These are phyloP conservation scores for Palythoa heliodiscus DNA, from an alignment of 92 coral and sea anemone species.

Conservation along the genomic window DNA sequence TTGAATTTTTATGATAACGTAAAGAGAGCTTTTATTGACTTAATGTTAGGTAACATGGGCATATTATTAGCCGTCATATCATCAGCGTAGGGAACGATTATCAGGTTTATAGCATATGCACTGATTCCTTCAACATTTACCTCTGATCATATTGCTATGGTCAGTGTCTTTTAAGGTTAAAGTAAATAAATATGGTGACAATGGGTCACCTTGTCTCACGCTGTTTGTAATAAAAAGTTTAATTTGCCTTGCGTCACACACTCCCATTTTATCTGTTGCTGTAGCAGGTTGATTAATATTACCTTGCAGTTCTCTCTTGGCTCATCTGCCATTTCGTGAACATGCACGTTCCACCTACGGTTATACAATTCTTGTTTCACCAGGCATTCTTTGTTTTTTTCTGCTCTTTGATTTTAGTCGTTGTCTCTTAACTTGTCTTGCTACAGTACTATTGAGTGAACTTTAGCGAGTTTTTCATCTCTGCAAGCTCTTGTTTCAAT, in stretches of 20 bases:
- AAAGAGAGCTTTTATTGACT: slow-evolving; percentile 13
- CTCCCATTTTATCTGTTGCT: neutral
- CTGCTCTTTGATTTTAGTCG: neutral
- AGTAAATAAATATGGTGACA: neutral
- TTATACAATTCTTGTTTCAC: neutral
- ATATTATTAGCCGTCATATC: neutral
- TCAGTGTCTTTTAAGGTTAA: neutral
- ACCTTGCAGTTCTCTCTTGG: too few species aligned
- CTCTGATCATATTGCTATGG: neutral
- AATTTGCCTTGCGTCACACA: neutral
- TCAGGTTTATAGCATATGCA: slow-evolving; percentile 9
- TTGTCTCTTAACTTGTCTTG: too few species aligned
- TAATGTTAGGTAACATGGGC: slow-evolving; percentile 6
- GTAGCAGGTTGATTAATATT: too few species aligned
- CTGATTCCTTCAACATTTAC: neutral
- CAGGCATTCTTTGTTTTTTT: neutral
- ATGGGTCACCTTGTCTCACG: neutral
- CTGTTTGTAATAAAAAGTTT: too few species aligned
- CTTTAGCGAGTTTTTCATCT: neutral
- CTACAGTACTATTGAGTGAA: too few species aligned
- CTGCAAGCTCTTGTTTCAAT: neutral
- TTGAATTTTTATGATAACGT: neutral
- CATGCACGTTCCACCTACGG: neutral
- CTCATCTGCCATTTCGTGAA: neutral
- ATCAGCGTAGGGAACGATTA: neutral